Evolutionary conservation across 2,888 invertebrate species (phyloP).

Genomic region (Meta bourneti): DNA sequence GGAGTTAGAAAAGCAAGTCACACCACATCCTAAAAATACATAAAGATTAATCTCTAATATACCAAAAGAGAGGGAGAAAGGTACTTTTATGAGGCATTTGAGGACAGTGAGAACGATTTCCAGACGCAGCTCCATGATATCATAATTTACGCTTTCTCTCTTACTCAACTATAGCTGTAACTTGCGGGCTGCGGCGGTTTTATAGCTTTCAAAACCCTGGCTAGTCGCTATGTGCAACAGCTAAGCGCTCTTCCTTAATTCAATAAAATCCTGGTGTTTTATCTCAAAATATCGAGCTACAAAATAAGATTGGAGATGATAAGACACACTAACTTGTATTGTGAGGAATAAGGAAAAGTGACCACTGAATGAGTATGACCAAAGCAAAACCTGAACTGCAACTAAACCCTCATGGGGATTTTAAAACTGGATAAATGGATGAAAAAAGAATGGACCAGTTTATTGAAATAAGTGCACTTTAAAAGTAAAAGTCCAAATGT

Average conservation of each 20-base stretch:
- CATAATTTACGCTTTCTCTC: slow-evolving; percentile 31
- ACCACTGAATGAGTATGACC: too few species aligned
- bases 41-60: background rate
- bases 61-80: background rate
- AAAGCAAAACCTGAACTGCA: too few species aligned
- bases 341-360: too few species aligned
- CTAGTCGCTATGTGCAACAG: slow-evolving; percentile 9
- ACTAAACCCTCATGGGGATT: too few species aligned
- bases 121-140: background rate
- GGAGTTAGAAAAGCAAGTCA: background rate
- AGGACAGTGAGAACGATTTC: slow-evolving; percentile 2
- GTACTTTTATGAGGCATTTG: slow-evolving; percentile 17
- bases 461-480: too few species aligned
- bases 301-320: too few species aligned
- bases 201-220: slow-evolving; percentile 37
- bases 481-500: too few species aligned
- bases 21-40: background rate
- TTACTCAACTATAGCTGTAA: background rate
- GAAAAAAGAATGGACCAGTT: too few species aligned
- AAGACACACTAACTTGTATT: too few species aligned
- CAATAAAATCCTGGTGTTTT: background rate
- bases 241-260: slow-evolving; percentile 1
- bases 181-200: slow-evolving; percentile 1
- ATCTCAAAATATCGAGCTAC: slow-evolving; percentile 11
- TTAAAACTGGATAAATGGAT: too few species aligned